Evolutionary conservation across 2,113 vertebrate species (phyloP).

Genomic region (Chlamydotis undulata): DNA sequence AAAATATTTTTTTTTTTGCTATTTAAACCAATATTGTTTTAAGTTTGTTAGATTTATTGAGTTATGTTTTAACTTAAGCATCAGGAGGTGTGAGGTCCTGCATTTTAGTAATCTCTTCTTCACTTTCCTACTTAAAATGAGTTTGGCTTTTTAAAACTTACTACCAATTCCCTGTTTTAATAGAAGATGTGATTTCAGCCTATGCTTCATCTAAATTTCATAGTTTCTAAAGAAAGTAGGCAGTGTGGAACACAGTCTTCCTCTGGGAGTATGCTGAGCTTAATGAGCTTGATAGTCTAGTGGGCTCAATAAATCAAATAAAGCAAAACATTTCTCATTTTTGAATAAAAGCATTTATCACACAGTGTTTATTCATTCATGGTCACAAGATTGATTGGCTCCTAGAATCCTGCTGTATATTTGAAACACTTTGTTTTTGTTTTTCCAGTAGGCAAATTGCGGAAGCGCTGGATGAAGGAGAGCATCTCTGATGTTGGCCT

Average conservation of each 20-base stretch:
- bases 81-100: background rate
- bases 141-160: constrained; percentile 56
- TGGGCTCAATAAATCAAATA: constrained; percentile 99
- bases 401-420: constrained; percentile 84
- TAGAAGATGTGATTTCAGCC: constrained; percentile 57
- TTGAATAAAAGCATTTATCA: constrained; percentile 99
- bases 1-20: background rate
- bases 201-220: constrained; percentile 77
- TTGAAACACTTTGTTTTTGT: constrained; percentile 79
- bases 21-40: background rate
- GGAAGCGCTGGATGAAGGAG: constrained; percentile 96
- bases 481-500: constrained; percentile 91
- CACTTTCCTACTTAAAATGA: constrained; percentile 13
- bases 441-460: constrained; percentile 96
- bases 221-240: constrained; percentile 79
- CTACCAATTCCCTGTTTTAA: constrained; percentile 60
- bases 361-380: constrained; percentile 98
- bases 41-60: background rate
- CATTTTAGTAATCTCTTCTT: background rate
- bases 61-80: background rate
- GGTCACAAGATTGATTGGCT: constrained; percentile 98
- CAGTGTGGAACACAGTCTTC: constrained; percentile 85
- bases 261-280: constrained; percentile 91
- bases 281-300: constrained; percentile 99
- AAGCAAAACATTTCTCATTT: constrained; percentile 99